Percentiles rank a stretch among this genome's conserved stretches.
Evolutionary conservation across 2,797 vertebrate species (phyloP).

Genomic region (Columba guinea): DNA sequence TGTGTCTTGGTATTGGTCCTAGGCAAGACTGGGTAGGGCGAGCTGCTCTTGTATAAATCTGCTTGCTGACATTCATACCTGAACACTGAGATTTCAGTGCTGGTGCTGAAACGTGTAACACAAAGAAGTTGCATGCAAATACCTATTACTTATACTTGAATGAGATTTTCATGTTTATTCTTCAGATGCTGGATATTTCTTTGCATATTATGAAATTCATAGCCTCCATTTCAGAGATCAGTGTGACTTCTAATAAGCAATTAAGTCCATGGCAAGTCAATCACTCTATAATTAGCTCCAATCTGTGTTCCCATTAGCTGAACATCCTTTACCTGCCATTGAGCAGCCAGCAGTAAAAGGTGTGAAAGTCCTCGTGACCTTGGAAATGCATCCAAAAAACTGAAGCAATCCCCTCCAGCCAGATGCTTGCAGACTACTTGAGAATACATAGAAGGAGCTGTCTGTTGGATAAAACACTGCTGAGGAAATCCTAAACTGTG

Average conservation of each 20-base stretch:
- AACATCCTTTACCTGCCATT: slow-evolving; percentile 19
- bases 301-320: slow-evolving; percentile 2
- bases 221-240: neutral
- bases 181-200: neutral
- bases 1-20: neutral
- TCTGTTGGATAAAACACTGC: neutral
- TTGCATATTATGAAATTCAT: neutral
- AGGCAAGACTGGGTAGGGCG: neutral
- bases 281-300: slow-evolving; percentile 36
- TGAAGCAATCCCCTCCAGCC: neutral
- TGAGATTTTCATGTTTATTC: neutral
- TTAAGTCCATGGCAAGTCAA: slow-evolving; percentile 7
- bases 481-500: neutral
- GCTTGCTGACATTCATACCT: neutral
- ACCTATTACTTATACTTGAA: neutral
- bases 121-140: neutral
- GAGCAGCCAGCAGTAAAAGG: slow-evolving; percentile 8
- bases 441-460: neutral
- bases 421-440: neutral
- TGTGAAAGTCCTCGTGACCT: neutral
- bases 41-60: neutral
- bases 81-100: neutral
- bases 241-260: slow-evolving; percentile 14
- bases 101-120: neutral
- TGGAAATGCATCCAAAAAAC: neutral